Percentiles rank a stretch among this genome's conserved stretches.
Evolutionary conservation across 2,797 vertebrate genomes (phyloP).

Genomic region (Orientallactaga sibirica): DNA sequence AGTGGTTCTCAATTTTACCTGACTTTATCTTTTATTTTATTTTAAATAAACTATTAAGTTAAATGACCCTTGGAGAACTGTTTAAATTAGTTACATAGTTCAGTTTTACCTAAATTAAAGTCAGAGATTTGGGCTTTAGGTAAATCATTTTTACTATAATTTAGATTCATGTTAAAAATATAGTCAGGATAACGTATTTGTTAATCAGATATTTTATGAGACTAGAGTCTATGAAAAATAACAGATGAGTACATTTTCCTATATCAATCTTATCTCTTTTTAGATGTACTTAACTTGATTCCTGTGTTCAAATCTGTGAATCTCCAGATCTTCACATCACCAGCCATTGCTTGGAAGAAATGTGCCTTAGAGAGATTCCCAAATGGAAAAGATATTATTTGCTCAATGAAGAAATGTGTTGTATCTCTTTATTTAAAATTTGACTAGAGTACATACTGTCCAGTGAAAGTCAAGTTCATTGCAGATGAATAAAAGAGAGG

Average conservation of each 20-base stretch:
- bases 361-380: not conserved
- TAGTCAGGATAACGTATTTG: not conserved
- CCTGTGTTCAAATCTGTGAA: not conserved
- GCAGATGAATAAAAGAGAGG: not conserved
- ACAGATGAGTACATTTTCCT: not conserved
- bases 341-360: not conserved
- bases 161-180: not conserved
- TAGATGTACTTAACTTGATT: not conserved
- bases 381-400: not conserved
- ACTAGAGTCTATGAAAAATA: not conserved
- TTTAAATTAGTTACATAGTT: not conserved
- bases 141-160: not conserved
- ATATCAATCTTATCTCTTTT: not conserved
- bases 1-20: not conserved
- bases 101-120: not conserved
- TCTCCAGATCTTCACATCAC: not conserved
- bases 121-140: not conserved
- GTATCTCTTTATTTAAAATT: not conserved
- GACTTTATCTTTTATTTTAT: not conserved
- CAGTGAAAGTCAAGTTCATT: not conserved
- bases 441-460: not conserved
- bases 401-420: not conserved
- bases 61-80: not conserved
- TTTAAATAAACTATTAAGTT: not conserved
- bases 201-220: not conserved